These are phyloP conservation scores for Drosophila prolongata DNA, from an alignment of 2,888 invertebrate genomes.

Conservation along the genomic window DNA sequence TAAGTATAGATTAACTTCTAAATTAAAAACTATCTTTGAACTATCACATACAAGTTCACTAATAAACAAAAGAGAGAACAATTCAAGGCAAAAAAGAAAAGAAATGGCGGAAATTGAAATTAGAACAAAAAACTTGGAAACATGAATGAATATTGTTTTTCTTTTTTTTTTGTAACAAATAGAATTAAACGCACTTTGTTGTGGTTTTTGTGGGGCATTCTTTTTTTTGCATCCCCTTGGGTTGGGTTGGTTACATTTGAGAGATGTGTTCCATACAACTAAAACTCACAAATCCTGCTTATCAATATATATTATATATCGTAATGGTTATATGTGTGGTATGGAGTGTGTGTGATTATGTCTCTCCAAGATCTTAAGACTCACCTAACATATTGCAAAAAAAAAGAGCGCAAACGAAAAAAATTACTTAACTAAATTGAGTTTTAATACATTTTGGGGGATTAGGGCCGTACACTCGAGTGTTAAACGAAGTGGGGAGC, in stretches of 20 bases:
- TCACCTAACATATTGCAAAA: constrained; percentile 15
- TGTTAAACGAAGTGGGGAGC: neutral
- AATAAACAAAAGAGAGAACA: constrained; percentile 37
- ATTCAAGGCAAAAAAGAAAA: constrained; percentile 15
- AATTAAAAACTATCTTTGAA: constrained; percentile 77
- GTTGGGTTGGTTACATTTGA: constrained; percentile 1
- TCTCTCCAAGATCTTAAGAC: constrained; percentile 22
- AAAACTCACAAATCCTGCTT: constrained; percentile 10
- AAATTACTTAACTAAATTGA: constrained; percentile 34
- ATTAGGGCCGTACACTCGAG: neutral
- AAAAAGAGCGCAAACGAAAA: constrained; percentile 18
- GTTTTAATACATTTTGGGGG: constrained; percentile 45
- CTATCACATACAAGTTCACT: constrained; percentile 81
- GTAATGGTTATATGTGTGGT: neutral
- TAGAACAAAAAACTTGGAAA: neutral
- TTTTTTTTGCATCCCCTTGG: neutral
- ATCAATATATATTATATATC: neutral
- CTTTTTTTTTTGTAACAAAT: neutral
- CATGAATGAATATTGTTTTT: neutral
- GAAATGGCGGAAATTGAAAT: constrained; percentile 11
- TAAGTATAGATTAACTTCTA: constrained; percentile 40
- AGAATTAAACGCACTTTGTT: constrained; percentile 8
- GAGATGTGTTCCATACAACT: constrained; percentile 1
- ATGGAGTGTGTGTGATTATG: constrained; percentile 19
- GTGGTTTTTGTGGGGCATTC: neutral